These are phyloP conservation scores for Labeo calbasu DNA, from an alignment of 2,797 vertebrate species.

Conservation along the genomic window DNA sequence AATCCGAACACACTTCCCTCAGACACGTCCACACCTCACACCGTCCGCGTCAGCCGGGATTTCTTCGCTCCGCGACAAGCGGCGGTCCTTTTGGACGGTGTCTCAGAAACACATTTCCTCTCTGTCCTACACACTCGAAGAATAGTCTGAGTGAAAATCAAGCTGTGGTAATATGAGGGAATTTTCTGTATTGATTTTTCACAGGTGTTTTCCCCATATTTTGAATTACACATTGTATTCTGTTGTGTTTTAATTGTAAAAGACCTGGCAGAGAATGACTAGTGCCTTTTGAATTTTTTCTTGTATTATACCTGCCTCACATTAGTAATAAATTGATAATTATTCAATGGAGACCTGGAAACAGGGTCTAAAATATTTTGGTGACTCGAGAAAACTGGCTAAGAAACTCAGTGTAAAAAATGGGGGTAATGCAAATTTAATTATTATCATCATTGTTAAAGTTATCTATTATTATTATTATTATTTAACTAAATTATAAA, in stretches of 20 bases:
- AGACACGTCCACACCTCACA: slow-evolving; percentile 6
- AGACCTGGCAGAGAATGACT: neutral
- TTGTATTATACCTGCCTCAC: neutral
- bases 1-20: slow-evolving; percentile 19
- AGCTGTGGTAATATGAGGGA: neutral
- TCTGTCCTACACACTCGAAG: neutral
- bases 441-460: neutral
- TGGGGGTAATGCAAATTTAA: neutral
- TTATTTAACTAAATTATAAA: neutral
- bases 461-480: neutral
- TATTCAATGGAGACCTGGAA: neutral
- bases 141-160: neutral
- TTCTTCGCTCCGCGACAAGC: neutral
- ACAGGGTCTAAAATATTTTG: neutral
- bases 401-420: neutral
- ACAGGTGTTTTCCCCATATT: too few relatives aligned
- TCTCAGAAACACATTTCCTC: neutral
- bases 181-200: neutral
- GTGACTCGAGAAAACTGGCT: neutral
- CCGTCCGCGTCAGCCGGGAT: neutral
- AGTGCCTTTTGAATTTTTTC: too few relatives aligned
- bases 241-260: neutral
- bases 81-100: neutral
- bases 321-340: neutral
- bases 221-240: neutral